Percentiles rank a stretch among this genome's conserved stretches.
These are phyloP conservation scores for Crocuta crocuta DNA, from an alignment of 2,113 vertebrate species.

Conservation along the genomic window DNA sequence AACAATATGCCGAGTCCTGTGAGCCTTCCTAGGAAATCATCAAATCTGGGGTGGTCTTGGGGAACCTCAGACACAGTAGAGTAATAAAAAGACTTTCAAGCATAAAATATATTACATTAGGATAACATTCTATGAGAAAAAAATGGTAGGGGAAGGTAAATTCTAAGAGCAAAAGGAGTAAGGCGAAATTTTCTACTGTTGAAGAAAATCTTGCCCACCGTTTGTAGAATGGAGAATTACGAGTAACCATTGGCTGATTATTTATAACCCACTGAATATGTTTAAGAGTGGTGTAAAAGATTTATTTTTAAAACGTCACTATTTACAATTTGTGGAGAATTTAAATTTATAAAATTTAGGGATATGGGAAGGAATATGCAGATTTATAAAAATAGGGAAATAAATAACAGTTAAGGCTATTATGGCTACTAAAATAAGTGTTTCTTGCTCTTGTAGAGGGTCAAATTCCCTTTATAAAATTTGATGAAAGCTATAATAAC, in stretches of 20 bases:
- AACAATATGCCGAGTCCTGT: not conserved
- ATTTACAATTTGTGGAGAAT: not conserved
- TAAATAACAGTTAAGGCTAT: not conserved
- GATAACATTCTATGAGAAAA: not conserved
- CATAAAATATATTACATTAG: not conserved
- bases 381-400: not conserved
- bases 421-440: not conserved
- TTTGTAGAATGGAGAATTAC: not conserved
- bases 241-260: not conserved
- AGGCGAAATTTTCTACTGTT: not conserved
- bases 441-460: not conserved
- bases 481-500: not conserved
- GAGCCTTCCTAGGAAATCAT: not conserved
- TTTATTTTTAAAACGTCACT: not conserved
- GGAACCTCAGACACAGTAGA: not conserved
- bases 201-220: not conserved
- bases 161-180: not conserved
- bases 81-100: not conserved
- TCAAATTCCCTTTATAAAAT: not conserved
- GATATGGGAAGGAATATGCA: not conserved
- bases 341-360: not conserved
- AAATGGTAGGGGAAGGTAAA: not conserved
- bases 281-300: not conserved
- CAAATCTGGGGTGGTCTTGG: not conserved
- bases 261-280: not conserved